These are phyloP conservation scores for Ryuthela nishihirai DNA, from an alignment of 2,888 invertebrate species.

Conservation along the genomic window DNA sequence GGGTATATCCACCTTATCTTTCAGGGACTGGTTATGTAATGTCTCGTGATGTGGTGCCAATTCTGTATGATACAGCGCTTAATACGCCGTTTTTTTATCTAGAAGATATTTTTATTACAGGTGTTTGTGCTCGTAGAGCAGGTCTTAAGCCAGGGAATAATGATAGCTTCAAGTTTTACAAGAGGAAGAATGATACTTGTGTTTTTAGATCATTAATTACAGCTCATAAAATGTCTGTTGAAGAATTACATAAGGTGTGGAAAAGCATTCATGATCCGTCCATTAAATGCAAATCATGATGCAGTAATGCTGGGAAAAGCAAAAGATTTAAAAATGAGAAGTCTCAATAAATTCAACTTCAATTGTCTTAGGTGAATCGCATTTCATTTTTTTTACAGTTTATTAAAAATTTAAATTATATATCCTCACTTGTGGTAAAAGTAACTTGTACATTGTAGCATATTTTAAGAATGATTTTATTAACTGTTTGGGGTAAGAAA, in stretches of 20 bases:
- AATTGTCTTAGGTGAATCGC: no score
- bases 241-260: slow-evolving; percentile 31
- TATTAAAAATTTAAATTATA: no score
- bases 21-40: slow-evolving; percentile 44
- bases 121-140: slow-evolving; percentile 31
- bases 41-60: slow-evolving; percentile 21
- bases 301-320: no score
- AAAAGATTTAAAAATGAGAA: no score
- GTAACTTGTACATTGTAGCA: no score
- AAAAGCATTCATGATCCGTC: slow-evolving; percentile 32
- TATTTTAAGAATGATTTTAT: no score
- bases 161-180: slow-evolving; percentile 39
- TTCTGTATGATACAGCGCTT: slow-evolving; percentile 34
- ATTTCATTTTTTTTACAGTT: no score
- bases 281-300: slow-evolving; percentile 34
- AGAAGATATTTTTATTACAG: slow-evolving; percentile 40
- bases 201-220: slow-evolving; percentile 36
- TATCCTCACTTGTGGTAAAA: no score
- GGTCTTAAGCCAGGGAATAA: slow-evolving; percentile 32
- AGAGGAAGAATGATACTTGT: slow-evolving; percentile 37
- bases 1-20: slow-evolving; percentile 42
- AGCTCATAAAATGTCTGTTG: slow-evolving; percentile 36
- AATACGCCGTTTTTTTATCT: slow-evolving; percentile 37
- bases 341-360: no score
- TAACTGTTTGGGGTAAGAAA: no score